Evolutionary conservation across 37 sponge, comb jelly and placozoan genomes (phyloP).

Genomic region (Aphrocallistes beatrix): DNA sequence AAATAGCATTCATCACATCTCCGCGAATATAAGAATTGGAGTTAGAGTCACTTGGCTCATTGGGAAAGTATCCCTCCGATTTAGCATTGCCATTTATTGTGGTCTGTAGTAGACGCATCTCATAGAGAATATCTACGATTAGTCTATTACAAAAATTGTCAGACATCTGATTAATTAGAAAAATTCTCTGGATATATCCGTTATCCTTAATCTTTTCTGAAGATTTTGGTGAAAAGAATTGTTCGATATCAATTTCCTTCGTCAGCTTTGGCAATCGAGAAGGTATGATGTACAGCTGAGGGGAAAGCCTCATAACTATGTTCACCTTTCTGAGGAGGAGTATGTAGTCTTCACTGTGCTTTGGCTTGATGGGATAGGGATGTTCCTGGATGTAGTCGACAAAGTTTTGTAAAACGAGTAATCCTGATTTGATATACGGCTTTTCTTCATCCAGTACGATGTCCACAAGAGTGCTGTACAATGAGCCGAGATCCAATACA

Average conservation of each 20-base stretch:
- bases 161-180: neutral
- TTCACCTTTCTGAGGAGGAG: neutral
- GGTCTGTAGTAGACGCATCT: neutral
- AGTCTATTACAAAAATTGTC: neutral
- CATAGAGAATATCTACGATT: neutral
- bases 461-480: neutral
- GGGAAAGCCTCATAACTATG: neutral
- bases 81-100: neutral
- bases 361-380: neutral
- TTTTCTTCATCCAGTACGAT: neutral
- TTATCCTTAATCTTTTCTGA: neutral
- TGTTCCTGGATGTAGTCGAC: neutral
- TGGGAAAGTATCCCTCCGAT: neutral
- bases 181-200: neutral
- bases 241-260: conserved; percentile 3
- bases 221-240: neutral
- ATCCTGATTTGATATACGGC: neutral
- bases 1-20: neutral
- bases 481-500: neutral
- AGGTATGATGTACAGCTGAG: neutral
- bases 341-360: neutral
- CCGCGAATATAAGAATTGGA: no score
- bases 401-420: neutral
- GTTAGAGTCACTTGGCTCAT: neutral
- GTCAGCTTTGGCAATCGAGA: neutral